Conservation (phyloP, 2,113 vertebrate genomes). For the Hippocampus barbouri region DNA sequence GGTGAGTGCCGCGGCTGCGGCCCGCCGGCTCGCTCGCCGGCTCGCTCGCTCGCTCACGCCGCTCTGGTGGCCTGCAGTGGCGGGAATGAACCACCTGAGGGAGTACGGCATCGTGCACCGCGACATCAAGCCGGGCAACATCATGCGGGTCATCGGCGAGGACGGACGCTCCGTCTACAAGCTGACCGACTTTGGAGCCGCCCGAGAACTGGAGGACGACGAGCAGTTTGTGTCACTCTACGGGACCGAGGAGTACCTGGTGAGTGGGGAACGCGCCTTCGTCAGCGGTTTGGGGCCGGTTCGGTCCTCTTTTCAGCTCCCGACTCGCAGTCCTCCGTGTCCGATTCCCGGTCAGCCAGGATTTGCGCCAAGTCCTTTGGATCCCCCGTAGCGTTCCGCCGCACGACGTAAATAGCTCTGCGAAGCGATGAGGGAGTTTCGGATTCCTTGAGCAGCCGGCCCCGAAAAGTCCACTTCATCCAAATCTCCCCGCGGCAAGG, state of each 20-base stretch:
- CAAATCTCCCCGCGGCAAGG: too few species aligned
- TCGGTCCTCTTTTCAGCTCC: too few species aligned
- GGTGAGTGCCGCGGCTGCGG: constrained; percentile 71
- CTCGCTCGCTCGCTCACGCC: background rate
- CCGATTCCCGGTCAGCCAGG: too few species aligned
- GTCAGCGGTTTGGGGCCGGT: too few species aligned
- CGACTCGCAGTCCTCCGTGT: too few species aligned
- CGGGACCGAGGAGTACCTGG: constrained; percentile 97
- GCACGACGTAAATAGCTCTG: too few species aligned
- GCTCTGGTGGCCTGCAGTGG: constrained; percentile 72
- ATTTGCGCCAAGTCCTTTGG: too few species aligned
- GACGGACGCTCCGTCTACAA: constrained; percentile 96
- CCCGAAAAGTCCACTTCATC: too few species aligned
- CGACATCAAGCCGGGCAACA: constrained; percentile 97
- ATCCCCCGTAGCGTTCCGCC: too few species aligned
- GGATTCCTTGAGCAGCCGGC: too few species aligned
- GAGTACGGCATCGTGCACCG: constrained; percentile 97
- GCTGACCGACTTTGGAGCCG: constrained; percentile 95
- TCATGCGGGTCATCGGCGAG: constrained; percentile 96
- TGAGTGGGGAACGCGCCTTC: constrained; percentile 57
- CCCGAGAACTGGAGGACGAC: constrained; percentile 92
- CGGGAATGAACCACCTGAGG: constrained; percentile 97
- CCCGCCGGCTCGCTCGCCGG: background rate
- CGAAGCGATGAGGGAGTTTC: too few species aligned
- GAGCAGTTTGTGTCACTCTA: constrained; percentile 99